These are phyloP conservation scores for Hylomyscus alleni DNA, from an alignment of 2,797 vertebrate genomes.

Conservation along the genomic window DNA sequence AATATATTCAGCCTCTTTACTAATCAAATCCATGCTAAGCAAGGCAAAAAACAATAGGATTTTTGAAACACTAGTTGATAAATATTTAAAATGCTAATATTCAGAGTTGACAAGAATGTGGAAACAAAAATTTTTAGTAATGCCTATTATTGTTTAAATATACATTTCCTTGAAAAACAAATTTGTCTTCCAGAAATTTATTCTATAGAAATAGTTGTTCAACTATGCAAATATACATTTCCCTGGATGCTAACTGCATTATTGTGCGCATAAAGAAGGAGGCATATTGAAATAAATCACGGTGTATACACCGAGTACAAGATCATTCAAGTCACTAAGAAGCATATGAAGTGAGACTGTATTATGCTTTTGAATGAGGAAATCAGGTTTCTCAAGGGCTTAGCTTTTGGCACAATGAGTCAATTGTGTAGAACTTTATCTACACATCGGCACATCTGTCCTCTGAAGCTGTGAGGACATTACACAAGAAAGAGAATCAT, in stretches of 20 bases:
- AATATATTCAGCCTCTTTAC: slow-evolving; percentile 41
- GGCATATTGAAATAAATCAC: neutral
- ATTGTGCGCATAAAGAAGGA: neutral
- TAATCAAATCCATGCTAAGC: slow-evolving; percentile 52
- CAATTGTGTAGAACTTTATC: neutral
- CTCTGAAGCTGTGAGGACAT: neutral
- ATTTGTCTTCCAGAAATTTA: slow-evolving; percentile 29
- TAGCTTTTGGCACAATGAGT: neutral
- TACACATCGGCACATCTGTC: neutral
- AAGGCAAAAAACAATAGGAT: slow-evolving; percentile 4
- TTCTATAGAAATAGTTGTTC: slow-evolving; percentile 43
- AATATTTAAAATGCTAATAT: slow-evolving; percentile 40
- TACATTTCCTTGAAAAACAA: slow-evolving; percentile 26
- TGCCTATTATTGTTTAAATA: slow-evolving; percentile 7
- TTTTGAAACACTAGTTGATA: slow-evolving; percentile 49
- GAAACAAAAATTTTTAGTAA: slow-evolving; percentile 40
- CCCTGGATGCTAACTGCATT: neutral
- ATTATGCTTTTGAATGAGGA: slow-evolving; percentile 10
- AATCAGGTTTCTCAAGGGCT: neutral
- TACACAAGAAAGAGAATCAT: neutral
- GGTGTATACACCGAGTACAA: neutral
- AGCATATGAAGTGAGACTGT: neutral
- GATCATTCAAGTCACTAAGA: neutral
- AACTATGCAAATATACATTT: neutral
- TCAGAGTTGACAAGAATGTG: slow-evolving; percentile 20